phyloP scores from a whole-genome alignment of 2,797 vertebrate species.

The Molossus alvarezi region DNA sequence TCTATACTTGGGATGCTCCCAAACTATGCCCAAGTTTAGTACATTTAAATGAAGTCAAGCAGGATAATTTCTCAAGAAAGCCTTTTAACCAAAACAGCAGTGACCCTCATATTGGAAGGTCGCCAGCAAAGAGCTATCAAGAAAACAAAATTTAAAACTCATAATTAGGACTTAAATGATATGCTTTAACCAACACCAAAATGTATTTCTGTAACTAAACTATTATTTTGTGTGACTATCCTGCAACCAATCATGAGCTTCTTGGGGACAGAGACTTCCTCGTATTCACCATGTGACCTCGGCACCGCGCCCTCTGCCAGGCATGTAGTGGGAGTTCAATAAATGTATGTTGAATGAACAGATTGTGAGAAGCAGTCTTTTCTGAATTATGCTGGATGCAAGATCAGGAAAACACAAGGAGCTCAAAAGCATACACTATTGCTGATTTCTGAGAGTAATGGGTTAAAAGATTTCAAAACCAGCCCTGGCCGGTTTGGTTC shows the following conservation, averaged over 20 bases:
- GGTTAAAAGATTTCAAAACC: neutral
- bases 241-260: slow-evolving; percentile 16
- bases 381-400: neutral
- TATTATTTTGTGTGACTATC: slow-evolving; percentile 68
- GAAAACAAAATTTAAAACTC: slow-evolving; percentile 75
- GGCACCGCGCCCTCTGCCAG: neutral
- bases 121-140: slow-evolving; percentile 55
- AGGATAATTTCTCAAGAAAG: slow-evolving; percentile 41
- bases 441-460: neutral
- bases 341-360: neutral
- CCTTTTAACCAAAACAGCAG: slow-evolving; percentile 63
- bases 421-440: neutral
- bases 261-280: neutral
- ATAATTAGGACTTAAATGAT: slow-evolving; percentile 67
- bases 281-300: slow-evolving; percentile 3
- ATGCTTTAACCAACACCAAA: slow-evolving; percentile 55
- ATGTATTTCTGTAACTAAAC: slow-evolving; percentile 65
- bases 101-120: slow-evolving; percentile 44
- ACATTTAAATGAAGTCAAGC: slow-evolving; percentile 58
- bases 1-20: slow-evolving; percentile 26
- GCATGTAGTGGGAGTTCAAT: neutral
- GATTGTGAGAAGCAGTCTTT: neutral
- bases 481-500: too few species aligned
- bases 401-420: slow-evolving; percentile 31
- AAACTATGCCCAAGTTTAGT: neutral